phyloP scores from a whole-genome alignment of 2,113 vertebrate genomes.

The Amblyornis subalaris region DNA sequence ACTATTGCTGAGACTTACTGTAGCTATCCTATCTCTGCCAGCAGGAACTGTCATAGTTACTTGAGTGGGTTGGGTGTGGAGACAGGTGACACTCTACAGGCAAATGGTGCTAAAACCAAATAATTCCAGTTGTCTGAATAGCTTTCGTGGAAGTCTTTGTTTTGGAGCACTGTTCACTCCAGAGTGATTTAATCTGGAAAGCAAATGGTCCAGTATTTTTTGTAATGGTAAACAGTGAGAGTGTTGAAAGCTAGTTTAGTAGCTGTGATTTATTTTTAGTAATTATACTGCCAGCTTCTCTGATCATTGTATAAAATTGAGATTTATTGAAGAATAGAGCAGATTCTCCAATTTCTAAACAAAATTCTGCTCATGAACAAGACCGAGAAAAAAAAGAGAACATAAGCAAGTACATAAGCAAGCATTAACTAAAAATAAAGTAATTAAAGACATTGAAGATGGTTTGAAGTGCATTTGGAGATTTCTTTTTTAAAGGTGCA shows the following conservation, averaged over 20 bases:
- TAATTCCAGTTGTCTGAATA: neutral
- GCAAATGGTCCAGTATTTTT: neutral
- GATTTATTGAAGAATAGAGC: conserved; percentile 4
- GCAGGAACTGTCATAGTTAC: neutral
- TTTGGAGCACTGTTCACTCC: neutral
- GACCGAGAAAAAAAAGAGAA: neutral
- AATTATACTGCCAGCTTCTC: neutral
- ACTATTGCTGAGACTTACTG: neutral
- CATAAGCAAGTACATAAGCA: neutral
- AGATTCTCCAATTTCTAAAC: neutral
- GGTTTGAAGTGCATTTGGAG: neutral
- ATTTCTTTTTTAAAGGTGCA: neutral
- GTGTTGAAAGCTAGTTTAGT: neutral
- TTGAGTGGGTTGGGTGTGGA: neutral
- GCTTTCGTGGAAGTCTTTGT: neutral
- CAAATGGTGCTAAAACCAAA: neutral
- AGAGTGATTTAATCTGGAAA: neutral
- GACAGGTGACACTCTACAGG: neutral
- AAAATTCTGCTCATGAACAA: conserved; percentile 15
- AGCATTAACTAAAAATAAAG: neutral
- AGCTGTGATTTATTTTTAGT: conserved; percentile 17
- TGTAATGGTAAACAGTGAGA: neutral
- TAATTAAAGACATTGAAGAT: neutral
- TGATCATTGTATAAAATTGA: neutral
- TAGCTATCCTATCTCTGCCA: neutral